Conservation (phyloP, 2,113 vertebrate species). For the Clarias batrachus region DNA sequence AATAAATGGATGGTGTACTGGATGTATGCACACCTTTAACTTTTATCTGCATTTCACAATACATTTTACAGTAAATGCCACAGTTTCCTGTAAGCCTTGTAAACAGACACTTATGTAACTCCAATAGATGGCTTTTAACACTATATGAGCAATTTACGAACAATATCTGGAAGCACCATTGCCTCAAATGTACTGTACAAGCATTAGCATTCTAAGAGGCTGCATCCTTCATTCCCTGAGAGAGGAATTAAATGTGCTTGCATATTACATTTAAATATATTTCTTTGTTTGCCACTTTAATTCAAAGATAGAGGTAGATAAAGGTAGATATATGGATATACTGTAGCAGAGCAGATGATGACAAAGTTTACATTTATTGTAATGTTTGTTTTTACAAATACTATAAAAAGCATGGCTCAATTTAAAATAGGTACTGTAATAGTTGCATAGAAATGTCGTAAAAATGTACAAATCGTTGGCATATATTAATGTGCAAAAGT, state of each 20-base stretch:
- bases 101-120: not conserved
- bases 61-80: not conserved
- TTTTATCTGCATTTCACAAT: not conserved
- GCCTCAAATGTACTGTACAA: not conserved
- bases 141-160: not conserved
- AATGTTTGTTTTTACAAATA: not conserved
- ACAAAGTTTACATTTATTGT: not conserved
- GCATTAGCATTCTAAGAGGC: not conserved
- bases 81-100: conserved; percentile 12
- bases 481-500: not conserved
- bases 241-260: not conserved
- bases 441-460: not conserved
- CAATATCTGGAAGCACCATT: not conserved
- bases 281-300: not conserved
- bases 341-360: not conserved
- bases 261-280: not conserved
- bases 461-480: not conserved
- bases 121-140: not conserved
- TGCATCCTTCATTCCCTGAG: not conserved
- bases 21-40: conserved; percentile 17
- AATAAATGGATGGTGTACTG: conserved; percentile 38
- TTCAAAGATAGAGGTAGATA: too few relatives aligned
- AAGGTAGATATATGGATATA: not conserved
- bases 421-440: not conserved
- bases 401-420: not conserved